Conservation (phyloP, 2,888 invertebrate species). For the Drosophila yooni region DNA sequence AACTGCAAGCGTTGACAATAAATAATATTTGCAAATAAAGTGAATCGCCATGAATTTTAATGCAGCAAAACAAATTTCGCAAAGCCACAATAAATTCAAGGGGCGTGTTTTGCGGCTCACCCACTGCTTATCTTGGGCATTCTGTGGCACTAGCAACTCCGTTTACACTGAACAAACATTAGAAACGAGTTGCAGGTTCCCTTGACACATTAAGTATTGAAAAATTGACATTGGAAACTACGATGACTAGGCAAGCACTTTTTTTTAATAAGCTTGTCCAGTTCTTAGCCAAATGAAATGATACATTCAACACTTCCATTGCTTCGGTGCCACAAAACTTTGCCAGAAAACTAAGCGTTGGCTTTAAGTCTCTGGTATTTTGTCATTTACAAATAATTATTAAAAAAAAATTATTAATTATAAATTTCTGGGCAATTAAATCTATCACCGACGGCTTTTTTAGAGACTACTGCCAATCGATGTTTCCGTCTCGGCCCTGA, state of each 20-base stretch:
- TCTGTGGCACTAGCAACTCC: neutral
- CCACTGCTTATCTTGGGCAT: constrained; percentile 50
- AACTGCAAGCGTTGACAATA: constrained; percentile 75
- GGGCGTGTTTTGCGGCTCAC: constrained; percentile 41
- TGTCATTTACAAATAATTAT: neutral
- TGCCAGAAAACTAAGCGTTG: neutral
- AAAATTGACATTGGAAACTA: neutral
- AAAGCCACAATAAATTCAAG: constrained; percentile 36
- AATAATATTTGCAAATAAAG: constrained; percentile 80
- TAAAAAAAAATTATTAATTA: too few species aligned
- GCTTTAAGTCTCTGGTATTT: neutral
- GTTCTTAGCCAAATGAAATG: neutral
- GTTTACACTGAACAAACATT: neutral
- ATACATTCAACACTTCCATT: neutral
- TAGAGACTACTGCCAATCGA: neutral
- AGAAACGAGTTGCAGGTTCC: neutral
- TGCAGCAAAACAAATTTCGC: constrained; percentile 38
- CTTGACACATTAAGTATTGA: neutral
- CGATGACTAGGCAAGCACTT: neutral
- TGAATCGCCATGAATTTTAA: constrained; percentile 71
- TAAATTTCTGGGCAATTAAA: too few species aligned
- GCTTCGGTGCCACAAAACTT: neutral
- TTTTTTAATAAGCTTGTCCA: neutral
- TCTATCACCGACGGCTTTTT: neutral
- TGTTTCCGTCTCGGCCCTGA: neutral